Evolutionary conservation across 2,888 invertebrate genomes (phyloP), one percentile per base, ranked within the genome.

Genomic region (Agonum fuliginosum): DNA sequence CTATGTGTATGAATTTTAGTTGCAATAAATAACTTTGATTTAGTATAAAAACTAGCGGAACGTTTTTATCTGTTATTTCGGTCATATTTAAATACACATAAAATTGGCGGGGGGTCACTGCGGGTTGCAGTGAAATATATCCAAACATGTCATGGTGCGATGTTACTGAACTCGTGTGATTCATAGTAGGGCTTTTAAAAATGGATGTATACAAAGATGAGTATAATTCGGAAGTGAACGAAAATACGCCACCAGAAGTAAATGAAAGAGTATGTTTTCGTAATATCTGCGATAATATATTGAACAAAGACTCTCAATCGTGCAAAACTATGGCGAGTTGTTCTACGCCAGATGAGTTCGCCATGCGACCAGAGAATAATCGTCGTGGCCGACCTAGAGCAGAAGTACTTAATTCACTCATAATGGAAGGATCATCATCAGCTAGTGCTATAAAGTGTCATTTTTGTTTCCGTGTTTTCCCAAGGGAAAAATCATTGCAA

Each of bases 401-500:
- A 62, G 93, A 93, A 85, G 89, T 90, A 73, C 89, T 94, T 72
- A 90, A 90, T 79, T 89, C 90, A 78, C 87, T 94, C 69, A 93
- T 93, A 85, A 87, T 91, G 80, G 91, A 93, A 86, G 93, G 93
- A 41, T 90, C 91, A 51, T 90, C 91, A 22, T 92, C 92, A 8
- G 90, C 91, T 4, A 91, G 91, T 83, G 90, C 90, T 78, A 93
- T 93, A 80, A 92, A 92, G 83, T 94, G 94, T 84, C 88, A 89
- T 71, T 91, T 89, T 82, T 94, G 94, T 85, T 90, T 90, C 80
- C 87, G 94, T 76, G 92, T 93, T 19, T 94, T 94, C 84, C 94
- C 94, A 0, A 87, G 93, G 80, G 93, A 93, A 83, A 94, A 94
- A 85, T 93, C 92, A 6, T 87, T 94, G 0, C 93, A 93, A 84